Conservation (phyloP, 1,140 invertebrate species). For the Drosophila rhopaloa region DNA sequence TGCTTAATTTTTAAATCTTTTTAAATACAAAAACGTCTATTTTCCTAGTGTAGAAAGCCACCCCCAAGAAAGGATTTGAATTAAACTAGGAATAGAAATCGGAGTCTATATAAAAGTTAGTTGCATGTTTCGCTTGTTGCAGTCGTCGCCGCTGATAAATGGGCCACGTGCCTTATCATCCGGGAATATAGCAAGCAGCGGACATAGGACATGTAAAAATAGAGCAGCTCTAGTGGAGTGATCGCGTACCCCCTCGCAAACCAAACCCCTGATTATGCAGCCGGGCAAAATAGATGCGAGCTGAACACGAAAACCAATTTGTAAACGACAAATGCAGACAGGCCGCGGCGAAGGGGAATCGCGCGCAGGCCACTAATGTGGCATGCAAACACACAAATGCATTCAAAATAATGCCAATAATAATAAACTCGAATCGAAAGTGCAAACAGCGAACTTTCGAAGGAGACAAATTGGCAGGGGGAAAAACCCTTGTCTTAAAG, state of each 20-base stretch:
- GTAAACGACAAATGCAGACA: conserved; percentile 76
- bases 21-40: not conserved
- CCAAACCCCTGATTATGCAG: conserved; percentile 74
- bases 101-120: conserved; percentile 36
- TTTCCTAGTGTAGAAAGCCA: conserved; percentile 22
- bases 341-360: conserved; percentile 2
- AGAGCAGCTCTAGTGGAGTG: conserved; percentile 33
- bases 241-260: conserved; percentile 45
- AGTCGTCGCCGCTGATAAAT: conserved; percentile 71
- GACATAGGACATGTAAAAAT: conserved; percentile 61
- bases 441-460: conserved; percentile 58
- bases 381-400: conserved; percentile 68
- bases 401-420: conserved; percentile 68
- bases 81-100: conserved; percentile 46
- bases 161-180: conserved; percentile 80
- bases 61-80: conserved; percentile 31
- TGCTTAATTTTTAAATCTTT: no score
- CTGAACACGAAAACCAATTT: conserved; percentile 80
- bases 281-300: conserved; percentile 71
- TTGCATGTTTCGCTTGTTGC: conserved; percentile 72
- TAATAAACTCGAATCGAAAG: conserved; percentile 67
- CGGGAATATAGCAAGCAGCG: conserved; percentile 63
- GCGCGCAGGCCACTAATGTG: conserved; percentile 70
- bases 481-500: not conserved
- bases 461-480: conserved; percentile 10